Evolutionary conservation across 2,113 vertebrate genomes (phyloP).

Genomic region (Mormyrus iriodes): DNA sequence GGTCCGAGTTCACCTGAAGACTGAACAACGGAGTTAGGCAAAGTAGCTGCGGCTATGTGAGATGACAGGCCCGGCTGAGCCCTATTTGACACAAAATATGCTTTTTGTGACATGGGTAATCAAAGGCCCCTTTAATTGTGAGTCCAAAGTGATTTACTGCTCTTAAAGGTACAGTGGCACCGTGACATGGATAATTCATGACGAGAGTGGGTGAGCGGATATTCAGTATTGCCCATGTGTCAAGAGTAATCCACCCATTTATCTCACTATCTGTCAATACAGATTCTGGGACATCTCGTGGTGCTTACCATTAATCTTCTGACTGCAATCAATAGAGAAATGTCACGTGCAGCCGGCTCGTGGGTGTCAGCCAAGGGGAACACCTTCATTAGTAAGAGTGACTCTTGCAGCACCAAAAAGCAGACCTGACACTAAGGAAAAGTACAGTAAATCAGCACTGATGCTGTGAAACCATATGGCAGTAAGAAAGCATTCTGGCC

Average conservation of each 20-base stretch:
- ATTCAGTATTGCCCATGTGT: conserved; percentile 10
- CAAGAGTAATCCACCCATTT: conserved; percentile 25
- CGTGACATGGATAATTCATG: conserved; percentile 21
- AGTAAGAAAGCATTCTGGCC: background rate
- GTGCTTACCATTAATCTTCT: conserved; percentile 23
- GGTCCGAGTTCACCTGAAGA: background rate
- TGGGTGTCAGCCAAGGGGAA: background rate
- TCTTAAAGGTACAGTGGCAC: background rate
- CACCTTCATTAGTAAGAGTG: background rate
- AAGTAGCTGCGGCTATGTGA: background rate
- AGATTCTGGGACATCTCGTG: conserved; percentile 5
- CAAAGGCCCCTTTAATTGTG: conserved; percentile 15
- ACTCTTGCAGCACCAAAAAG: background rate
- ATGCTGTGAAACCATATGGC: background rate
- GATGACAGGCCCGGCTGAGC: background rate
- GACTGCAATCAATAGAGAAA: conserved; percentile 18
- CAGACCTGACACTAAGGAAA: background rate
- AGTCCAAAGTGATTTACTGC: conserved; percentile 13
- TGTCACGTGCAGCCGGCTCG: background rate
- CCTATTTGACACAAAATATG: conserved; percentile 1
- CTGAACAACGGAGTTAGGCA: background rate
- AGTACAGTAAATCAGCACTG: background rate
- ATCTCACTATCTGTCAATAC: conserved; percentile 16
- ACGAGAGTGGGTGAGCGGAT: background rate
- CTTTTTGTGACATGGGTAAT: background rate